Evolutionary conservation across 2,113 vertebrate species (phyloP).

Genomic region (Peucedramus taeniatus): DNA sequence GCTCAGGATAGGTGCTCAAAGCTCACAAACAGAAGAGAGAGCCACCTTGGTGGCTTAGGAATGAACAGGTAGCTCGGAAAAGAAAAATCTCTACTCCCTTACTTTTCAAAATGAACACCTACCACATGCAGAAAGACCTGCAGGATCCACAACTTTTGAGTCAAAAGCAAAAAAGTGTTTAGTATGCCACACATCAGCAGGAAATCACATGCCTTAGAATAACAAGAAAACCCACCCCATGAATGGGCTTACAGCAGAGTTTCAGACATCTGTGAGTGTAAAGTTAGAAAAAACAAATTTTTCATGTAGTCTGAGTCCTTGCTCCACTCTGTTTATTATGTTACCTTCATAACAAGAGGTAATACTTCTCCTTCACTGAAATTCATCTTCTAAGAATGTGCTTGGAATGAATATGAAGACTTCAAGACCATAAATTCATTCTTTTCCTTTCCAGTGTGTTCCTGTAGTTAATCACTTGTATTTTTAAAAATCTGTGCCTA

Average conservation of each 20-base stretch:
- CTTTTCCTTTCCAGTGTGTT: not conserved
- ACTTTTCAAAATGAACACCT: not conserved
- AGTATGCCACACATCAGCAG: not conserved
- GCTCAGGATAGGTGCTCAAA: not conserved
- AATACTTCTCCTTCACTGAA: not conserved
- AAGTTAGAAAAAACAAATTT: not conserved
- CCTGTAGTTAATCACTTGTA: not conserved
- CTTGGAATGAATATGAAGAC: not conserved
- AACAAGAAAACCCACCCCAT: not conserved
- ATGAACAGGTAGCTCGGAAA: not conserved
- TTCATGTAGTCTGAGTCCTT: not conserved
- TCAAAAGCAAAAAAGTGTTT: not conserved
- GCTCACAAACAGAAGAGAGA: not conserved
- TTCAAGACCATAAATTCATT: not conserved
- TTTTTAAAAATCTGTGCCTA: not conserved
- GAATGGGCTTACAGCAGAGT: not conserved
- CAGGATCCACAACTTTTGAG: not conserved
- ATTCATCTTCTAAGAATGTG: not conserved
- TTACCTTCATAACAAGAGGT: not conserved
- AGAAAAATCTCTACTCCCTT: not conserved
- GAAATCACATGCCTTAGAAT: not conserved
- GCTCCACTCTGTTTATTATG: not conserved
- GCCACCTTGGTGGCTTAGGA: not conserved
- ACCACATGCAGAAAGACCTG: not conserved
- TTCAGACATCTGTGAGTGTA: not conserved